Evolutionary conservation across 2,113 vertebrate species (phyloP).

Genomic region (Pristiophorus japonicus): DNA sequence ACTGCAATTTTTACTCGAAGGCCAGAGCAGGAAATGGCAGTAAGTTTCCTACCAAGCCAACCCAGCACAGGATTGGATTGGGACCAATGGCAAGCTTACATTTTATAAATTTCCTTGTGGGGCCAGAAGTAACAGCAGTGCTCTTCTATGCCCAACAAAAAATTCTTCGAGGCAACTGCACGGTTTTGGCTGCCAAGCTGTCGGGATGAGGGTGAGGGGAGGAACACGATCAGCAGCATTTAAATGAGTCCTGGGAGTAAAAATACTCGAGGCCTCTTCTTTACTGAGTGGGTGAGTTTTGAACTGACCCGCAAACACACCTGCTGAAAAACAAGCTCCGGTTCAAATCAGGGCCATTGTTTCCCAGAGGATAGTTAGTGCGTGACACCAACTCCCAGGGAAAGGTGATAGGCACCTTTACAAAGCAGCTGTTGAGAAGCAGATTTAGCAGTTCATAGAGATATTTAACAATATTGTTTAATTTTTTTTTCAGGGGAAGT

Average conservation of each 20-base stretch:
- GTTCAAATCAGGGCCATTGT: too few relatives aligned
- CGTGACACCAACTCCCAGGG: too few relatives aligned
- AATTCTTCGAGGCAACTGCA: not conserved
- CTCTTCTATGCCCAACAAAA: not conserved
- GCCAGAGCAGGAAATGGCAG: not conserved
- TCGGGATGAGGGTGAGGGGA: not conserved
- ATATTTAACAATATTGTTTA: too few relatives aligned
- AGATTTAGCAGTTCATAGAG: too few relatives aligned
- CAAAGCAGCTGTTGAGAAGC: too few relatives aligned
- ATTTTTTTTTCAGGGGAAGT: too few relatives aligned
- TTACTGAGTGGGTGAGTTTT: not conserved
- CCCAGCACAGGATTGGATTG: not conserved
- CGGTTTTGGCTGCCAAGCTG: not conserved
- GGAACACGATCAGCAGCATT: not conserved
- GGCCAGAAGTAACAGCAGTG: not conserved
- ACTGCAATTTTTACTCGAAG: not conserved
- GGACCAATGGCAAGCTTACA: not conserved
- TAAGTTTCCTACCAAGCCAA: not conserved
- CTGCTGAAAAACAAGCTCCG: too few relatives aligned
- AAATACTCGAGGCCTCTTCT: not conserved
- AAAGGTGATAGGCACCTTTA: too few relatives aligned
- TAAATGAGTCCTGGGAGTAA: not conserved
- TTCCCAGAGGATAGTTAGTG: too few relatives aligned
- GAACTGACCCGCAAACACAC: not conserved
- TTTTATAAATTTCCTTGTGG: not conserved